Base-by-base conservation (phyloP, 1,140 invertebrate species). In the Cydia fagiglandana region DNA sequence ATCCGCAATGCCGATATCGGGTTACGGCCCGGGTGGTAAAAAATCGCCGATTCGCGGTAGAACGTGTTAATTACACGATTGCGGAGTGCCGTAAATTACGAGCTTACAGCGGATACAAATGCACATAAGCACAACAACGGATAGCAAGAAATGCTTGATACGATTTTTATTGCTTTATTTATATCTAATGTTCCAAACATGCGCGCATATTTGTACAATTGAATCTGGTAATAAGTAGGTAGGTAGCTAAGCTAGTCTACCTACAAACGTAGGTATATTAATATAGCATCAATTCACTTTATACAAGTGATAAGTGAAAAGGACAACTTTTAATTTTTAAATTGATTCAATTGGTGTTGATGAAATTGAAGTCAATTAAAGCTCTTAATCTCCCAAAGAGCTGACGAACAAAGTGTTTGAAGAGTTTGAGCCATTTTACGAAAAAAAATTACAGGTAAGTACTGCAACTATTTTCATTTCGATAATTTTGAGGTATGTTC, bases 31-130 rank as follows among this genome's bases (percentile, higher is more conserved):
- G 74, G 75, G 79, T 79, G 78, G 77, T 83, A 78, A 85, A 82
- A 81, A 79, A 77, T 83, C 76, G 79, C 83, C 82, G 80, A 80
- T 86, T 87, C 86, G 86, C 84, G 84, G 85, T 86, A 84, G 79
- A 86, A 86, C 82, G 83, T 86, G 87, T 86, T 86, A 83, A 83
- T 84, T 81, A 82, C 81, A 80, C 75, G 78, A 79, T 81, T 70
- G 34, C 30, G 66, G 66, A n/a, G 66, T 70, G 66, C 15, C 30
- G 2, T 38, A 3, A 66, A 41, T 61, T 76, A 78, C 47, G 28
- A 24, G 24, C 24, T 50, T 9, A 3, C 73, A 82, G 80, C 73
- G 50, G 50, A 41, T 10, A 41, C 38, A 41, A 41, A 41, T 41
- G 50, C 50, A 53, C 50, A n/a, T n/a, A n/a, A n/a, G n/a, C n/a